Conservation (phyloP, 2,113 vertebrate species). For the Ictidomys tridecemlineatus region DNA sequence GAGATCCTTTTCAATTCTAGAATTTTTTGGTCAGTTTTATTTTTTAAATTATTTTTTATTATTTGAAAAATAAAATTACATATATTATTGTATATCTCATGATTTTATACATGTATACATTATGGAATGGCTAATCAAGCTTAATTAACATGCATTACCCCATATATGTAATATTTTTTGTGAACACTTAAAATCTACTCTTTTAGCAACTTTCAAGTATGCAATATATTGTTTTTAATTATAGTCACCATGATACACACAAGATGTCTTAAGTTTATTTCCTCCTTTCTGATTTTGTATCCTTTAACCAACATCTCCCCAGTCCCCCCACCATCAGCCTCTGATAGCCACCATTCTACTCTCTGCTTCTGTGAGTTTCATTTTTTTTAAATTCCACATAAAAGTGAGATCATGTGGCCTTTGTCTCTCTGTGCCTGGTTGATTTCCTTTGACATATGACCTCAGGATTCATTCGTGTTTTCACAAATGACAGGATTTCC, state of each 20-base stretch:
- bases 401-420: no score
- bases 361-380: neutral
- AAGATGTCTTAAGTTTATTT: neutral
- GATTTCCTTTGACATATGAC: neutral
- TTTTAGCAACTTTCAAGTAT: neutral
- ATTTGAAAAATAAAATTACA: neutral
- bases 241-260: neutral
- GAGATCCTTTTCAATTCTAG: constrained; percentile 10
- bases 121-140: neutral
- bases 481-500: neutral
- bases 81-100: neutral
- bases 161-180: neutral
- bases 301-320: neutral
- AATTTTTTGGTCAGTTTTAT: neutral
- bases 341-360: neutral
- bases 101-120: neutral
- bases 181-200: neutral
- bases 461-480: neutral
- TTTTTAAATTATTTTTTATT: neutral
- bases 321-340: neutral
- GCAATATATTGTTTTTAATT: neutral
- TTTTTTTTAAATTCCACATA: neutral
- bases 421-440: neutral
- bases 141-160: neutral
- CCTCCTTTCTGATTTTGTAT: neutral